Evolutionary conservation across 2,113 vertebrate genomes (phyloP).

Genomic region (Kryptolebias marmoratus): DNA sequence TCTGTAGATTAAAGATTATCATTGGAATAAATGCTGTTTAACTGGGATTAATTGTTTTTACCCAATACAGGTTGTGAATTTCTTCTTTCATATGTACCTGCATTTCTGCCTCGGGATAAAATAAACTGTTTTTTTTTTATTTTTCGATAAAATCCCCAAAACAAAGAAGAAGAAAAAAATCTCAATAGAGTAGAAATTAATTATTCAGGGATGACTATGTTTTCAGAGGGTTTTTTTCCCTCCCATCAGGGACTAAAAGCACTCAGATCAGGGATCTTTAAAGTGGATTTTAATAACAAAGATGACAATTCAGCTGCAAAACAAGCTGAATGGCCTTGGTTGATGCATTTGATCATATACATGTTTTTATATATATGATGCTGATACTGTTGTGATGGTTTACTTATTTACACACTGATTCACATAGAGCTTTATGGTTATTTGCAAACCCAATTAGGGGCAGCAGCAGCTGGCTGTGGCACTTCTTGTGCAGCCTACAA

Average conservation of each 20-base stretch:
- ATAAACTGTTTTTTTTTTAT: no score
- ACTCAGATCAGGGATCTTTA: not conserved
- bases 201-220: not conserved
- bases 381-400: no score
- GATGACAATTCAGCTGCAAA: not conserved
- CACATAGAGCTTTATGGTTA: no score
- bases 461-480: no score
- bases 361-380: no score
- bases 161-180: not conserved
- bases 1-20: not conserved
- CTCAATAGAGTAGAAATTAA: not conserved
- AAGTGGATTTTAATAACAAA: constrained; percentile 17
- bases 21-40: not conserved
- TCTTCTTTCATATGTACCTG: not conserved
- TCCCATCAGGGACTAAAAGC: not conserved
- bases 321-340: not conserved
- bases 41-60: not conserved
- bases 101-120: not conserved
- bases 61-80: not conserved
- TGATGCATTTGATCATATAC: not conserved
- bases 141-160: no score
- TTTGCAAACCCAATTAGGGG: no score
- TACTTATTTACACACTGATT: no score
- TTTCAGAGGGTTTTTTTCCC: no score
- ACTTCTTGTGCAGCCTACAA: no score